phyloP scores from a whole-genome alignment of 2,113 vertebrate genomes.

The Cryptotis parvus region DNA sequence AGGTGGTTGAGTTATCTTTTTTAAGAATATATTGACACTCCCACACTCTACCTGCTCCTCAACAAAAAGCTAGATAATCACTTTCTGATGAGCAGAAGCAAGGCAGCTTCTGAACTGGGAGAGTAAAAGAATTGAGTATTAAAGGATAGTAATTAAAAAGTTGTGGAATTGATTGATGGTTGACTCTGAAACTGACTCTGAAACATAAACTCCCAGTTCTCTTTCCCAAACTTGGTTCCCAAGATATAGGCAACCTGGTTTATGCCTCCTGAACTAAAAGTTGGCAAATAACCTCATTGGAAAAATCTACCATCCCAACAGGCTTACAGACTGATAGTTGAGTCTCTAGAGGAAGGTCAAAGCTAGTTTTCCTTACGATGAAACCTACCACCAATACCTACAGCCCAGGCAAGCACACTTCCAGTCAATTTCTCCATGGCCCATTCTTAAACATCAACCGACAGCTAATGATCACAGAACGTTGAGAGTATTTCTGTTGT shows the following conservation, averaged over 20 bases:
- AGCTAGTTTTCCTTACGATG: background rate
- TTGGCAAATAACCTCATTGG: background rate
- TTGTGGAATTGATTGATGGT: background rate
- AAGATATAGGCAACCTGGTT: background rate
- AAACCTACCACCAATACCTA: background rate
- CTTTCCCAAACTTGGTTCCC: background rate
- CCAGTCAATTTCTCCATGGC: background rate
- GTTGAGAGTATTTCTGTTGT: background rate
- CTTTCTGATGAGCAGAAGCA: background rate
- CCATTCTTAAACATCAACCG: background rate
- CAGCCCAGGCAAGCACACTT: background rate
- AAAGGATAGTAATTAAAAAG: background rate
- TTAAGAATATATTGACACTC: background rate
- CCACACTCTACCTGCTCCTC: background rate
- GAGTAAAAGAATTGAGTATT: background rate
- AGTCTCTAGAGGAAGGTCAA: background rate
- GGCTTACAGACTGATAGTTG: background rate
- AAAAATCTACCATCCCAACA: background rate
- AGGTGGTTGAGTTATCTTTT: background rate
- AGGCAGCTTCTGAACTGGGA: background rate
- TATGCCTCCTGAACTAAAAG: background rate
- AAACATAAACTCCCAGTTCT: background rate
- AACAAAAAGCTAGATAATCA: slow-evolving; percentile 4
- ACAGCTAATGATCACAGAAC: background rate
- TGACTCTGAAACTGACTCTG: too few species aligned